Evolutionary conservation across 2,888 invertebrate genomes (phyloP).

Genomic region (Podotricha telesiphe): DNA sequence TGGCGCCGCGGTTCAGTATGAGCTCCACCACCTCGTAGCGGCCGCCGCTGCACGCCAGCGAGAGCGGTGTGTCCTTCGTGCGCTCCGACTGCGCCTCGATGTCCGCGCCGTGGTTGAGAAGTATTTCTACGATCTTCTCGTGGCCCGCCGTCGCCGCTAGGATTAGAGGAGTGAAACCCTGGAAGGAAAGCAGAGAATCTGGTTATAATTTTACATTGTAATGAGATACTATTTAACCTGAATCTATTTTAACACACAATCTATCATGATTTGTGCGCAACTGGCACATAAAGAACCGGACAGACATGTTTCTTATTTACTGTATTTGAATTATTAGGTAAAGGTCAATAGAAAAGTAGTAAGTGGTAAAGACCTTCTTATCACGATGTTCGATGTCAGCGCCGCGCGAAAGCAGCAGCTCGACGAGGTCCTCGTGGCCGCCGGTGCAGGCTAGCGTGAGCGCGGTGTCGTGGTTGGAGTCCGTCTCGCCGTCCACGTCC

Average conservation of each 20-base stretch:
- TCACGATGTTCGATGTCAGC: conserved; percentile 99
- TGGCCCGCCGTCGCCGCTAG: conserved; percentile 97
- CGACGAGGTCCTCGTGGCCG: conserved; percentile 97
- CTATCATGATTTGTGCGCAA: too few species aligned
- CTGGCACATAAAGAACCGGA: too few species aligned
- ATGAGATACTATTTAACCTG: too few species aligned
- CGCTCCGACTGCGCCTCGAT: conserved; percentile 99
- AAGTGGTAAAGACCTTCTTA: too few species aligned
- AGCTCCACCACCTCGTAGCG: conserved; percentile 98
- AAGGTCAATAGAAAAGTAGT: too few species aligned
- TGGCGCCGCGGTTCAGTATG: conserved; percentile 93
- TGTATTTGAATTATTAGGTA: too few species aligned
- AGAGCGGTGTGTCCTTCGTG: conserved; percentile 99
- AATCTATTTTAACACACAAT: too few species aligned
- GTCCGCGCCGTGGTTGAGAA: conserved; percentile 97
- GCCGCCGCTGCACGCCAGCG: conserved; percentile 98
- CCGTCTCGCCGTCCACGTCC: conserved; percentile 98
- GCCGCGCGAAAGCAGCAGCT: conserved; percentile 94
- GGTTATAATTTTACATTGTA: too few species aligned
- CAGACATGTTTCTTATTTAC: too few species aligned
- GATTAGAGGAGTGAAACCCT: conserved; percentile 98
- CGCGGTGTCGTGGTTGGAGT: conserved; percentile 99
- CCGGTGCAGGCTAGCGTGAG: conserved; percentile 98
- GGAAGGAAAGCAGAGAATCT: too few species aligned
- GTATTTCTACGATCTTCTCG: conserved; percentile 92